Percentiles rank a stretch among this genome's conserved stretches.
Evolutionary conservation across 2,888 invertebrate species (phyloP).

Genomic region (Diachrysia chrysitis): DNA sequence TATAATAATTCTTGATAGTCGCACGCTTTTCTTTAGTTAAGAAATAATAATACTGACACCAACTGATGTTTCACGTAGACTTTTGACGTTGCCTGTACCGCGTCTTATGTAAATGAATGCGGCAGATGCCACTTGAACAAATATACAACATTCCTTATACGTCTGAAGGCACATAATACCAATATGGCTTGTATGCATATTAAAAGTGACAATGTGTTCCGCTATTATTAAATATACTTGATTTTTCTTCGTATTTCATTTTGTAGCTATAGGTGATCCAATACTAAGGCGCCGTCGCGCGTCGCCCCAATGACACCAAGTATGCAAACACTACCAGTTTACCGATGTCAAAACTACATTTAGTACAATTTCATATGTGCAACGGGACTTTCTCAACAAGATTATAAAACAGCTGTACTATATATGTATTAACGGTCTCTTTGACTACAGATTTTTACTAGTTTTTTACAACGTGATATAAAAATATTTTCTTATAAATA

Average conservation of each 20-base stretch:
- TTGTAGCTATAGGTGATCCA: neutral
- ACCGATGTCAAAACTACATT: conserved; percentile 63
- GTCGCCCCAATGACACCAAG: conserved; percentile 68
- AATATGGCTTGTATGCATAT: conserved; percentile 6
- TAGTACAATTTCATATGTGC: conserved; percentile 42
- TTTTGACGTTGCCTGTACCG: conserved; percentile 28
- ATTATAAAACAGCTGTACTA: conserved; percentile 22
- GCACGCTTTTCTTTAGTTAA: too few species aligned
- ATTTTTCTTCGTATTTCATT: neutral
- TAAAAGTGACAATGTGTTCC: neutral
- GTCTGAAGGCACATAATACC: conserved; percentile 32
- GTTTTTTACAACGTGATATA: conserved; percentile 12
- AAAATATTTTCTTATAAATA: conserved; percentile 28
- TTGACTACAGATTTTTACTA: conserved; percentile 24
- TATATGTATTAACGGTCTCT: conserved; percentile 9
- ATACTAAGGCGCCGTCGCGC: conserved; percentile 56
- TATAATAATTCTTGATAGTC: too few species aligned
- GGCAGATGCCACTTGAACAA: conserved; percentile 72
- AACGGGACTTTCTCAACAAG: conserved; percentile 54
- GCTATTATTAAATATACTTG: neutral
- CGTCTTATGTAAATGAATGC: conserved; percentile 64
- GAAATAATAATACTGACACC: too few species aligned
- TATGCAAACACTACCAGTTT: conserved; percentile 74
- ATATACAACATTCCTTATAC: conserved; percentile 65
- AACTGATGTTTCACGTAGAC: neutral